Conservation (phyloP, 1,140 invertebrate genomes). For the Eurosta solidaginis region DNA sequence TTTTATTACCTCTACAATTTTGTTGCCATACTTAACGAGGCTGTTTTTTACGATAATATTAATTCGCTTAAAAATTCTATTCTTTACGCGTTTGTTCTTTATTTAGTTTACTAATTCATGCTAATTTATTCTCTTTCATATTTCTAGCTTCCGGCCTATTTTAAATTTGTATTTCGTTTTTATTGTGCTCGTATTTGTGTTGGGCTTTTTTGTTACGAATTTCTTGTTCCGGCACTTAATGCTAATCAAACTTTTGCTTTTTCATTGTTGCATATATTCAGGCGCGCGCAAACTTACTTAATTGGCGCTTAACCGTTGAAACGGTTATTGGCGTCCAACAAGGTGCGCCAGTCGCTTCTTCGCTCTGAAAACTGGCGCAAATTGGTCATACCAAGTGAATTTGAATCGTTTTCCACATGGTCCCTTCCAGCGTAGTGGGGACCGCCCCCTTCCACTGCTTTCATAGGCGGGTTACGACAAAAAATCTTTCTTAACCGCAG, state of each 20-base stretch:
- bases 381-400: no score
- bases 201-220: not conserved
- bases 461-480: no score
- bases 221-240: not conserved
- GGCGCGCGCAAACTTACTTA: not conserved
- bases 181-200: not conserved
- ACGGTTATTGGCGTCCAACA: no score
- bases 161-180: not conserved
- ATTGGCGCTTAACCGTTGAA: no score
- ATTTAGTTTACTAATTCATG: not conserved
- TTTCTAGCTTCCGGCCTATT: not conserved
- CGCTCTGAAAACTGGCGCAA: no score
- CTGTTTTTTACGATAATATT: not conserved
- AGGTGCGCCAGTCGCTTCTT: no score
- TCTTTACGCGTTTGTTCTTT: not conserved
- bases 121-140: not conserved
- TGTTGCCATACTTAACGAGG: not conserved
- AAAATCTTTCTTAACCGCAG: no score
- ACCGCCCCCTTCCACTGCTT: no score
- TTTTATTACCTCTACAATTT: not conserved
- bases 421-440: no score
- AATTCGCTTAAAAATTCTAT: not conserved
- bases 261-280: not conserved
- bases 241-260: constrained; percentile 11
- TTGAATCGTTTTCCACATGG: no score